Evolutionary conservation across 2,888 invertebrate genomes (phyloP), one percentile per base, ranked within the genome.

Genomic region (Conus canariensis): DNA sequence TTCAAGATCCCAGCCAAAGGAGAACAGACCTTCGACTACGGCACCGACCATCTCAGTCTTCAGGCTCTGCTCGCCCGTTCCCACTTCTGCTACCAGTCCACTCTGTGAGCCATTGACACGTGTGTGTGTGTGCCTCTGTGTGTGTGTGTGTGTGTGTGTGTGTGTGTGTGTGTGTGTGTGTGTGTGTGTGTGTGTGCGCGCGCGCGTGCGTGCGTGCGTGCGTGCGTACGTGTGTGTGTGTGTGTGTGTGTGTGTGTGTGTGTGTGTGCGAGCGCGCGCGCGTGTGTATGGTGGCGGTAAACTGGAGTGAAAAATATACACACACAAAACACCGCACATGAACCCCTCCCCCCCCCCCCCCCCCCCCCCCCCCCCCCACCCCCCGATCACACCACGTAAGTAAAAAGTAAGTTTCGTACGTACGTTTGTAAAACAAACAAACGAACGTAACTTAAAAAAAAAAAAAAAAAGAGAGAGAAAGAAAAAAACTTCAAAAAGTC

Each of bases 61-160:
- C 80, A 64, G 30, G 82, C 88, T 19, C 45, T 88, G 80, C 14
- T 88, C 60, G 1, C 9, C 7, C 6, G 5, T 8, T 88, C 88
- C 30, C 22, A 59, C 88, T 88, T 88, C 88, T 88, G 88, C 56
- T 80, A 45, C 25, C 88, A 88, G 82, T 60, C 10, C 60, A 80
- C 80, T 0, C 67, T 22, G 87, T 67, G 10, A 70, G 60, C 4
- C 3, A 7, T 58, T 83, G 58, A 4, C 19, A n/a, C n/a, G 70
- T 70, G 70, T 70, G 70, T n/a, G n/a, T n/a, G n/a, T n/a, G n/a
- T n/a, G n/a, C n/a, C n/a, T 74, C 6, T 16, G 70, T 74, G 70
- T 74, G 70, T 74, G 70, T 74, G 70, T 74, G 70, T 74, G 70
- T 80, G 70, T 22, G 70, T 74, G 70, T 74, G 70, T 74, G 70